Percentiles rank a stretch among this genome's conserved stretches.
These are phyloP conservation scores for Galerucella nymphaeae DNA, from an alignment of 2,888 invertebrate genomes.

Conservation along the genomic window DNA sequence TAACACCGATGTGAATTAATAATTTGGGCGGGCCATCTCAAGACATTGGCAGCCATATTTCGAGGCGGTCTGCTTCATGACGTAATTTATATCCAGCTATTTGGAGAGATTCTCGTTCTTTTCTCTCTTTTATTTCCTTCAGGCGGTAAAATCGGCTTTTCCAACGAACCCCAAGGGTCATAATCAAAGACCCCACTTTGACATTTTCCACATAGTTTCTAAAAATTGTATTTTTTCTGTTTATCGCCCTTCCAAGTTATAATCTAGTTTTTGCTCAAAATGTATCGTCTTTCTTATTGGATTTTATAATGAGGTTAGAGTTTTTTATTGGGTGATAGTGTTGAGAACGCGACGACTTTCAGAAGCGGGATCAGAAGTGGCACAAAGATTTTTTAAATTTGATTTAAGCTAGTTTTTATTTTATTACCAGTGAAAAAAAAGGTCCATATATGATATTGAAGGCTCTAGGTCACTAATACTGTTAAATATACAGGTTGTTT, in stretches of 20 bases:
- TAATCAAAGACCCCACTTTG: conserved; percentile 59
- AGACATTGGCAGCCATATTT: conserved; percentile 61
- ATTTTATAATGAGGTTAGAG: conserved; percentile 44
- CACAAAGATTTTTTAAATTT: conserved; percentile 25
- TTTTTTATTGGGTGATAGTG: conserved; percentile 17
- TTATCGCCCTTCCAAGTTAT: conserved; percentile 52
- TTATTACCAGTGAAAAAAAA: background rate
- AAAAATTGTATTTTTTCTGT: conserved; percentile 59
- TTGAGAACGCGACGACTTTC: conserved; percentile 17
- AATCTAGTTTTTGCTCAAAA: conserved; percentile 37
- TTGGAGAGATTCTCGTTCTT: conserved; percentile 53
- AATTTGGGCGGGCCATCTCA: conserved; percentile 48
- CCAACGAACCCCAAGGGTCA: conserved; percentile 30
- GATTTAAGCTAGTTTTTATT: background rate
- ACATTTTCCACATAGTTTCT: conserved; percentile 61
- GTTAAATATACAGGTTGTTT: too few species aligned
- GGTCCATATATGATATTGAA: background rate
- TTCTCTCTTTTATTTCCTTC: conserved; percentile 30
- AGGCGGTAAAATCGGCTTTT: conserved; percentile 26
- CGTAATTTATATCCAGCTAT: conserved; percentile 61
- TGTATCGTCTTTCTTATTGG: conserved; percentile 39
- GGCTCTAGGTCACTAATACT: too few species aligned
- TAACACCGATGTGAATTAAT: conserved; percentile 46
- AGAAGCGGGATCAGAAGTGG: conserved; percentile 27
- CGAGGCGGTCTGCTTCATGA: conserved; percentile 60